Percentiles rank a stretch among this genome's conserved stretches.
Evolutionary conservation across 1,140 invertebrate species (phyloP).

Genomic region (Centruroides vittatus): DNA sequence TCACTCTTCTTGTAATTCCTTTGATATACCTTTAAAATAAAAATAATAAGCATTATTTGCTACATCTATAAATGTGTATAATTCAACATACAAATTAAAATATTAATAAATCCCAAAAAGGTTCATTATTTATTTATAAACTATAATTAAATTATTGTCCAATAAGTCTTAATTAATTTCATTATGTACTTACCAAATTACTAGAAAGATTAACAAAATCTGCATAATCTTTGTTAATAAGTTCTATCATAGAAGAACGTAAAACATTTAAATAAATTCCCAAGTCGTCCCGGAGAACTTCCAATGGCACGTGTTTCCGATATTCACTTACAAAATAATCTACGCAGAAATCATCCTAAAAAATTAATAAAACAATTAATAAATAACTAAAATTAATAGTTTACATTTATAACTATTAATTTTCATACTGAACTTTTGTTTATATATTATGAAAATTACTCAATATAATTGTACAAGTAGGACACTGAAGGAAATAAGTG

Average conservation of each 20-base stretch:
- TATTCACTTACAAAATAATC: constrained; percentile 79
- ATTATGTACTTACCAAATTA: constrained; percentile 46
- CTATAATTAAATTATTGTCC: background rate
- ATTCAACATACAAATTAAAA: no score
- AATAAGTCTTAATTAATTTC: background rate
- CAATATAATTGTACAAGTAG: no score
- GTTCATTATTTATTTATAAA: background rate
- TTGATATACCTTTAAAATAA: no score
- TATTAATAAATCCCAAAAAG: no score
- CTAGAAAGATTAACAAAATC: constrained; percentile 94
- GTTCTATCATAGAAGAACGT: constrained; percentile 81
- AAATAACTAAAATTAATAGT: background rate
- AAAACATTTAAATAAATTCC: constrained; percentile 77
- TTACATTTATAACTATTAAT: background rate
- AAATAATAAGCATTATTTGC: no score
- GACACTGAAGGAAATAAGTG: background rate
- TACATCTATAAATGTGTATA: no score
- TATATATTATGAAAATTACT: background rate
- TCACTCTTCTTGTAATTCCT: no score
- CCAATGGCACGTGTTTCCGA: constrained; percentile 59
- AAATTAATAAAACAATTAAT: background rate
- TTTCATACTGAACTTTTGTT: background rate
- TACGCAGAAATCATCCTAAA: constrained; percentile 58
- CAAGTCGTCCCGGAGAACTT: constrained; percentile 78
- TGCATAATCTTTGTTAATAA: constrained; percentile 93